A percentile compares a stretch with the other conserved stretches of the same genome.
phyloP scores from a whole-genome alignment of 2,113 vertebrate genomes.

The Chitala chitala region DNA sequence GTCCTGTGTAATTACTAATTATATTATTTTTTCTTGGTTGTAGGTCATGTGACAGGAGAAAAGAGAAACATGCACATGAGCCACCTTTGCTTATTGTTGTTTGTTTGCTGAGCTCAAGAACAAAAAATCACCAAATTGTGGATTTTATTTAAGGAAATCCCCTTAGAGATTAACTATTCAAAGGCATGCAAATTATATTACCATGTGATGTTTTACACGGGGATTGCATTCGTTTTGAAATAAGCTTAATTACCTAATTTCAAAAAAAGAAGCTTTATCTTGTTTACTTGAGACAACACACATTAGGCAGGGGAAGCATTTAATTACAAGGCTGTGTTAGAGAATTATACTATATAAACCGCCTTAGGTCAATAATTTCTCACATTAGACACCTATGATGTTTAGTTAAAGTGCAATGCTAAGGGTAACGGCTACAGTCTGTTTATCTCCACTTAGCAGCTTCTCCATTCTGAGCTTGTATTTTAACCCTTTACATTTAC shows the following conservation, averaged over 20 bases:
- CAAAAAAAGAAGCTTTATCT: conserved; percentile 66
- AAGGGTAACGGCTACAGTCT: too few relatives aligned
- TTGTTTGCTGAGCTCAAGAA: conserved; percentile 65
- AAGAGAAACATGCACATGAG: conserved; percentile 37
- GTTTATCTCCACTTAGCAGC: too few relatives aligned
- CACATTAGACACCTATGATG: neutral
- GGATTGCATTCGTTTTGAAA: conserved; percentile 66
- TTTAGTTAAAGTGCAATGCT: too few relatives aligned
- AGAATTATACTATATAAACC: neutral
- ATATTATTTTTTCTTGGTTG: conserved; percentile 51
- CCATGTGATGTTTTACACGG: conserved; percentile 62
- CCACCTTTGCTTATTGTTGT: conserved; percentile 56
- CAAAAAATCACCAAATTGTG: conserved; percentile 65
- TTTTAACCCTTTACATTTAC: too few relatives aligned
- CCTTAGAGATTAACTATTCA: conserved; percentile 72
- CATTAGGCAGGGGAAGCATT: neutral
- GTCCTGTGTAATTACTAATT: conserved; percentile 48
- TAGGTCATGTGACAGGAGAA: conserved; percentile 53
- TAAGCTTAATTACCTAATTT: conserved; percentile 71
- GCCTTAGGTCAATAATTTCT: neutral
- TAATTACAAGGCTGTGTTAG: neutral
- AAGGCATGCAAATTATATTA: conserved; percentile 74
- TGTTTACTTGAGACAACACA: conserved; percentile 37
- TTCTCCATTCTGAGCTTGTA: too few relatives aligned
- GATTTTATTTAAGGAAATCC: conserved; percentile 68